Evolutionary conservation across 2,113 vertebrate species (phyloP).

Genomic region (Diphyllodes magnificus): DNA sequence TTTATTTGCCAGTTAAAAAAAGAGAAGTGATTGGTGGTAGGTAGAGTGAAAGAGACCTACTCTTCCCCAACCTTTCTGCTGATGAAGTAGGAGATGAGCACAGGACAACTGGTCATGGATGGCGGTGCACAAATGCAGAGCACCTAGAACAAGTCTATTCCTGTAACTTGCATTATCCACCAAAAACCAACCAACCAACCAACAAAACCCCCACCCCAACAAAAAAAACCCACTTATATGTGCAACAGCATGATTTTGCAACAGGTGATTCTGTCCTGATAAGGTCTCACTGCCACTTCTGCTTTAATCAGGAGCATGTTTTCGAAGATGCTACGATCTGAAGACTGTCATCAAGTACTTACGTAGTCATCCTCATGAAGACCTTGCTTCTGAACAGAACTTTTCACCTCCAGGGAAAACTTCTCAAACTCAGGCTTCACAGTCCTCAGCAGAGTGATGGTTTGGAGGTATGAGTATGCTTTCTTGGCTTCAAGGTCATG

Average conservation of each 20-base stretch:
- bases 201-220: no score
- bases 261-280: conserved; percentile 7
- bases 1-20: neutral
- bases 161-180: neutral
- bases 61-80: neutral
- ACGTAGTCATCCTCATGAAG: conserved; percentile 86
- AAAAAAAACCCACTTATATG: neutral
- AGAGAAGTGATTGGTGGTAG: neutral
- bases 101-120: neutral
- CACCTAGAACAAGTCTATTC: neutral
- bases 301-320: conserved; percentile 33
- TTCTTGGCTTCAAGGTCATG: conserved; percentile 87
- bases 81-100: neutral
- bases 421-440: conserved; percentile 94
- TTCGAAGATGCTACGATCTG: conserved; percentile 11
- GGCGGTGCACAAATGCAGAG: neutral
- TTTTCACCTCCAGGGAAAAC: conserved; percentile 92
- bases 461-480: conserved; percentile 89
- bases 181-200: no score
- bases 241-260: neutral
- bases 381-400: conserved; percentile 78
- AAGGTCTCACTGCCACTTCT: conserved; percentile 13
- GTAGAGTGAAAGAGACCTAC: neutral
- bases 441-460: conserved; percentile 89
- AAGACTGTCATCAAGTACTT: conserved; percentile 69